These are phyloP conservation scores for Actias luna DNA, from an alignment of 2,888 invertebrate species.

Conservation along the genomic window DNA sequence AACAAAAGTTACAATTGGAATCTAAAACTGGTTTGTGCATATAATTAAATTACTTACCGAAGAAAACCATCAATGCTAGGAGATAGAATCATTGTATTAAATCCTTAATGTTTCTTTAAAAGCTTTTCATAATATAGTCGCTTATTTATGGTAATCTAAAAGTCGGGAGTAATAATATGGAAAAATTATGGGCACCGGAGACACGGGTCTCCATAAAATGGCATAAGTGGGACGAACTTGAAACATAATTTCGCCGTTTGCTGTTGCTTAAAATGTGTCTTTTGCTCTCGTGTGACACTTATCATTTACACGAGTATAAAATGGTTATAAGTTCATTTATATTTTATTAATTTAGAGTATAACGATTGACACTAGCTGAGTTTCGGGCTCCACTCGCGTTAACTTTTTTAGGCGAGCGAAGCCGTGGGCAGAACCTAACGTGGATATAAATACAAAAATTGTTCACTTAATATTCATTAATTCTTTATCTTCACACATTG, in stretches of 20 bases:
- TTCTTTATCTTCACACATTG: too few species aligned
- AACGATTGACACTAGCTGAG: conserved; percentile 36
- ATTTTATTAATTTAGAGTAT: conserved; percentile 17
- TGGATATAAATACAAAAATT: too few species aligned
- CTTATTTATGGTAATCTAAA: conserved; percentile 58
- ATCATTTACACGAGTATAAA: conserved; percentile 30
- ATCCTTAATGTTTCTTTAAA: conserved; percentile 53
- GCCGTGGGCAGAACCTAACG: too few species aligned
- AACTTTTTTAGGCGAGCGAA: too few species aligned
- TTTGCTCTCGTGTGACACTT: conserved; percentile 37
- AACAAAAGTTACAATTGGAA: conserved; percentile 33
- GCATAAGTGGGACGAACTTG: conserved; percentile 56
- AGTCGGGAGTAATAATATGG: conserved; percentile 56
- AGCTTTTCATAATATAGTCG: conserved; percentile 47
- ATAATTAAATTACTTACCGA: conserved; percentile 13
- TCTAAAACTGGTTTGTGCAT: conserved; percentile 27
- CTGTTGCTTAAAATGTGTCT: conserved; percentile 37
- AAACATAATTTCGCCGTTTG: conserved; percentile 57
- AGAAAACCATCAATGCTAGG: conserved; percentile 39
- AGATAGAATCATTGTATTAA: conserved; percentile 42
- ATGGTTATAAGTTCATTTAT: conserved; percentile 19
- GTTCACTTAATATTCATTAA: too few species aligned
- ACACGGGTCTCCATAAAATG: conserved; percentile 55
- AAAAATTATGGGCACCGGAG: conserved; percentile 50
- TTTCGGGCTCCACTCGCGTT: too few species aligned